Conservation (phyloP, 2,113 vertebrate genomes). For the Gasterosteus nipponicus region DNA sequence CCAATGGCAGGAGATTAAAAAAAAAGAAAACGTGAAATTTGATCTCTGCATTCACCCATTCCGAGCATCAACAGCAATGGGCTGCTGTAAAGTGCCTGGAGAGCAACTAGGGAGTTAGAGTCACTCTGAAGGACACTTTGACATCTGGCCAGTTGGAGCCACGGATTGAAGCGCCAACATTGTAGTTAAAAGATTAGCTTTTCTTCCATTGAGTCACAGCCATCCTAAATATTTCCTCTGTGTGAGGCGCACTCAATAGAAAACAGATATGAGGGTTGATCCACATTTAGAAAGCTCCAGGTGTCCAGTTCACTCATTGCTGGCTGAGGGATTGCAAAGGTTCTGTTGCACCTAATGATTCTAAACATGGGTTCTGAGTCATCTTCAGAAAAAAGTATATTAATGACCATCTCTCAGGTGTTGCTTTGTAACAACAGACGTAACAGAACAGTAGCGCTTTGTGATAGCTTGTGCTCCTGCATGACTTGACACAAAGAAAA, state of each 20-base stretch:
- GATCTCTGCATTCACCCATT: background rate
- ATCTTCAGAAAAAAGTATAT: background rate
- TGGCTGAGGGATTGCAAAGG: background rate
- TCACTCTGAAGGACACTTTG: too few relatives aligned
- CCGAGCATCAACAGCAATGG: too few relatives aligned
- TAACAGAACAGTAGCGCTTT: background rate
- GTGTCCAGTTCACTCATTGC: constrained; percentile 7
- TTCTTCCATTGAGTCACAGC: too few relatives aligned
- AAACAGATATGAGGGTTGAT: too few relatives aligned
- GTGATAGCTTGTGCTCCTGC: constrained; percentile 7
- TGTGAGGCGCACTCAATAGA: too few relatives aligned
- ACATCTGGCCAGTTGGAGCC: too few relatives aligned
- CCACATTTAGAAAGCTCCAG: too few relatives aligned
- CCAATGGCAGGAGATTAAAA: background rate
- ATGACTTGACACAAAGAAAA: constrained; percentile 38
- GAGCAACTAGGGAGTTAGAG: too few relatives aligned
- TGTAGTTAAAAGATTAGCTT: too few relatives aligned
- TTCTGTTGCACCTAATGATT: background rate
- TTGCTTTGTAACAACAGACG: background rate
- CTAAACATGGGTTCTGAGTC: background rate
- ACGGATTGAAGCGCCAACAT: too few relatives aligned
- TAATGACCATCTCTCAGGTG: background rate
- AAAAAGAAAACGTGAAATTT: background rate
- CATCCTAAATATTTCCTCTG: too few relatives aligned
- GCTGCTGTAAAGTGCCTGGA: too few relatives aligned